These are phyloP conservation scores for Chymomyza caudatula DNA, from an alignment of 2,888 invertebrate species.

Conservation along the genomic window DNA sequence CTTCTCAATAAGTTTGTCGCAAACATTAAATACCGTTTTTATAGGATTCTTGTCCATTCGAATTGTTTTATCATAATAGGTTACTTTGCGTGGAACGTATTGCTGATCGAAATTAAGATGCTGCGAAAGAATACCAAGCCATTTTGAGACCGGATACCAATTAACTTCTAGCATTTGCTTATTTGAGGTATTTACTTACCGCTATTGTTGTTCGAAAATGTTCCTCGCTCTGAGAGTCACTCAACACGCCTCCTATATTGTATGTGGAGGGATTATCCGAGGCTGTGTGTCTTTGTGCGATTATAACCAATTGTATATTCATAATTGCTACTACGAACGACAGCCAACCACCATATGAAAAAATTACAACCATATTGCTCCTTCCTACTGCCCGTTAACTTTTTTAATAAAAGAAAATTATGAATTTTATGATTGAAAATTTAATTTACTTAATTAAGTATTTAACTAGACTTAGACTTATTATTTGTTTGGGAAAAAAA, in stretches of 20 bases:
- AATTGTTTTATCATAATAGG: slow-evolving; percentile 92
- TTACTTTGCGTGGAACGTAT: slow-evolving; percentile 90
- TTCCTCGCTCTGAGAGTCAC: slow-evolving; percentile 87
- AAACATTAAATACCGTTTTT: slow-evolving; percentile 94
- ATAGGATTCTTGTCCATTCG: slow-evolving; percentile 97
- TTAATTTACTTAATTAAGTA: no score
- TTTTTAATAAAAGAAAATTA: no score
- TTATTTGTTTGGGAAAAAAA: no score
- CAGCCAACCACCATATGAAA: slow-evolving; percentile 51
- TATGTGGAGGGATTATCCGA: slow-evolving; percentile 83
- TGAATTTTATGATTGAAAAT: no score
- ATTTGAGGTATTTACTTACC: slow-evolving; percentile 80
- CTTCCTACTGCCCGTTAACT: no score
- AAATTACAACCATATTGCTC: slow-evolving; percentile 49
- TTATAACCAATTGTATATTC: slow-evolving; percentile 39
- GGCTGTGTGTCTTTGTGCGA: slow-evolving; percentile 64
- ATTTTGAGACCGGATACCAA: slow-evolving; percentile 5
- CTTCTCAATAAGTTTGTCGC: slow-evolving; percentile 92
- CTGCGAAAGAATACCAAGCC: slow-evolving; percentile 78
- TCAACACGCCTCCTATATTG: slow-evolving; percentile 95
- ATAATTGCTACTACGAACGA: slow-evolving; percentile 51
- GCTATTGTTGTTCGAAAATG: slow-evolving; percentile 91
- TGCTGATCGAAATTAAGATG: slow-evolving; percentile 90
- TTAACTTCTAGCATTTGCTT: slow-evolving; percentile 22
- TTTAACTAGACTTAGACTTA: no score